phyloP scores from a whole-genome alignment of 2,797 vertebrate species.

The Crocodylus rhombifer region DNA sequence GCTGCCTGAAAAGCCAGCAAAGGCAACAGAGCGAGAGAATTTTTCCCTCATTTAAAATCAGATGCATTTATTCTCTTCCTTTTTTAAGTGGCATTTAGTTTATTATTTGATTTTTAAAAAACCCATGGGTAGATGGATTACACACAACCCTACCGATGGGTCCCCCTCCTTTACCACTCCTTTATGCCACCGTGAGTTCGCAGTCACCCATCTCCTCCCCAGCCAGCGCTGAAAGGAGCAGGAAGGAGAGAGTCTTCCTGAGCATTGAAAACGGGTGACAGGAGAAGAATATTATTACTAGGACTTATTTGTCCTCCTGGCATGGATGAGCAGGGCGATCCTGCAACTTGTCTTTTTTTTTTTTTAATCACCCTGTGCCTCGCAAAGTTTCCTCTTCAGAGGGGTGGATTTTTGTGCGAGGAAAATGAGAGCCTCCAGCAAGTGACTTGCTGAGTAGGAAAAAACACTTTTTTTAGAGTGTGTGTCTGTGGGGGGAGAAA shows the following conservation, averaged over 20 bases:
- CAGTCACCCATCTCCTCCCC: neutral
- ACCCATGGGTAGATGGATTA: neutral
- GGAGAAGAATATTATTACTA: neutral
- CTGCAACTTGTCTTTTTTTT: too few relatives aligned
- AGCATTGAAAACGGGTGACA: neutral
- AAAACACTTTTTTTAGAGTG: too few relatives aligned
- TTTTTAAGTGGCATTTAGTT: neutral
- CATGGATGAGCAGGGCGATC: neutral
- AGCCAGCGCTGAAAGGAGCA: neutral
- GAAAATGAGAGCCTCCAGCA: neutral
- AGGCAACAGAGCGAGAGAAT: too few relatives aligned
- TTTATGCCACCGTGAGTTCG: neutral
- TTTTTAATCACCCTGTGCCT: too few relatives aligned
- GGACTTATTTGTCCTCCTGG: neutral
- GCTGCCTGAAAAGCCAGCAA: too few relatives aligned
- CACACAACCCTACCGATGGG: neutral
- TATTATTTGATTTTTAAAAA: neutral
- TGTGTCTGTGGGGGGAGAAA: too few relatives aligned
- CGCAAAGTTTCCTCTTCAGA: neutral
- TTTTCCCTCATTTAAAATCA: too few relatives aligned
- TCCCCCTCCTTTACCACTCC: neutral
- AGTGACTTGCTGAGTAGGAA: neutral
- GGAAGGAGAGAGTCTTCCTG: neutral
- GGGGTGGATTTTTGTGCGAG: neutral
- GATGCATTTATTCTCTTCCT: too few relatives aligned